A percentile compares a stretch with the other conserved stretches of the same genome.
Conservation (phyloP, 2,888 invertebrate genomes). For the Leucophenga maculata region DNA sequence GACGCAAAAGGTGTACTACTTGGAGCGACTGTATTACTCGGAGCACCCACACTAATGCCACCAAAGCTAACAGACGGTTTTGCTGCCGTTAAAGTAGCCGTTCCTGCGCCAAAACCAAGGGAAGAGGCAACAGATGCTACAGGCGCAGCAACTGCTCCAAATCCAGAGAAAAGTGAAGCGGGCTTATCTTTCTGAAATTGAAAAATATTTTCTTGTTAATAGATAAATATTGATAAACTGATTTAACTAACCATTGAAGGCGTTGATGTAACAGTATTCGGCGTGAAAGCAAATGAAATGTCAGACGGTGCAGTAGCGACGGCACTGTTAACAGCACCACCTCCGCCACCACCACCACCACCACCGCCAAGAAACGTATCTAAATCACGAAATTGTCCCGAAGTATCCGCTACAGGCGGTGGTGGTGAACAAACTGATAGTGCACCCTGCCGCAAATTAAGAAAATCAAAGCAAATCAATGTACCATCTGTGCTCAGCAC, state of each 20-base stretch:
- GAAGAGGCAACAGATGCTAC: conserved; percentile 13
- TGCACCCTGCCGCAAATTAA: conserved; percentile 78
- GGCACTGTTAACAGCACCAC: conserved; percentile 17
- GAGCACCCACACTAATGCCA: conserved; percentile 34
- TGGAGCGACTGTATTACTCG: conserved; percentile 30
- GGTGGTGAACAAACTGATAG: conserved; percentile 78
- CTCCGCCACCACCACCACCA: conserved; percentile 26
- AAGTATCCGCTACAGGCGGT: conserved; percentile 71
- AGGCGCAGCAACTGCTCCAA: conserved; percentile 27
- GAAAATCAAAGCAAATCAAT: conserved; percentile 83
- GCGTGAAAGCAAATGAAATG: conserved; percentile 56
- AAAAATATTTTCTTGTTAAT: not conserved
- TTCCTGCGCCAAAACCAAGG: conserved; percentile 35
- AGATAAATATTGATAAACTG: not conserved
- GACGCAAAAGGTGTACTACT: conserved; percentile 21
- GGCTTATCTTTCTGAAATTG: conserved; percentile 54
- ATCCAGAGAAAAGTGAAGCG: conserved; percentile 45
- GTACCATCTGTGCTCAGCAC: conserved; percentile 85
- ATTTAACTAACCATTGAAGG: conserved; percentile 53
- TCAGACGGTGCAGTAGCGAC: conserved; percentile 34
- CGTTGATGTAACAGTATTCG: conserved; percentile 64
- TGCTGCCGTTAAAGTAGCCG: conserved; percentile 33
- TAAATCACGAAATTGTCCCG: conserved; percentile 63
- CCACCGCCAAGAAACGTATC: conserved; percentile 38
- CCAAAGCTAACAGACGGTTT: conserved; percentile 41